These are phyloP conservation scores for Tetragonula carbonaria DNA, from an alignment of 2,888 invertebrate genomes.

Conservation along the genomic window DNA sequence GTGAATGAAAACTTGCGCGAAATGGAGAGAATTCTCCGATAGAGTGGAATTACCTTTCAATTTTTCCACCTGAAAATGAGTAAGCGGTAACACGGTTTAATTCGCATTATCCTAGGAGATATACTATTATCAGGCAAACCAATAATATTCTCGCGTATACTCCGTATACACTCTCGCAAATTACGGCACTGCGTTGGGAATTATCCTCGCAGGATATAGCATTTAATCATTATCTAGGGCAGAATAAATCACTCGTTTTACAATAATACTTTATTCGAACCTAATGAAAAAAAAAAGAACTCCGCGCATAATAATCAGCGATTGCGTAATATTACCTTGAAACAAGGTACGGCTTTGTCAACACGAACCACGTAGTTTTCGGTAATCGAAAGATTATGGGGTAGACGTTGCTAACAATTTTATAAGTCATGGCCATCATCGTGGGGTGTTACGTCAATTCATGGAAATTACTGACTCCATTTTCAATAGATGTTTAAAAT, in stretches of 20 bases:
- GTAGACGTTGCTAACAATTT: conserved; percentile 3
- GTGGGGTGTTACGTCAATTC: background rate
- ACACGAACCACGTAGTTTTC: conserved; percentile 25
- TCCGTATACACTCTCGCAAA: conserved; percentile 12
- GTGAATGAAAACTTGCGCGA: background rate
- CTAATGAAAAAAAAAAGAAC: conserved; percentile 17
- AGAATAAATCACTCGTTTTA: conserved; percentile 36
- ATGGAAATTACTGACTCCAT: background rate
- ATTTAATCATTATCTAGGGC: conserved; percentile 48
- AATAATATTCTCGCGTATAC: conserved; percentile 39
- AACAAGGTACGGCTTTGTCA: conserved; percentile 2
- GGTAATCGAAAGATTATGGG: conserved; percentile 38
- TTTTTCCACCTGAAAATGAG: conserved; percentile 23
- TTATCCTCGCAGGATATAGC: conserved; percentile 23
- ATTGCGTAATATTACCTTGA: conserved; percentile 26
- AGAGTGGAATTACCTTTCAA: conserved; percentile 21
- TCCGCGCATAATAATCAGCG: conserved; percentile 19
- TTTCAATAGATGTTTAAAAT: background rate
- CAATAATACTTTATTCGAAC: conserved; percentile 30
- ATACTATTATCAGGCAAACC: conserved; percentile 32
- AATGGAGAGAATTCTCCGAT: background rate
- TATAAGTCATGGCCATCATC: too few species aligned
- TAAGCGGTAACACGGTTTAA: conserved; percentile 38
- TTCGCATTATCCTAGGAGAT: conserved; percentile 37
- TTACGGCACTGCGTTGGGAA: conserved; percentile 43